Conservation (phyloP, 2,797 vertebrate genomes). For the Acanthornis magna region DNA sequence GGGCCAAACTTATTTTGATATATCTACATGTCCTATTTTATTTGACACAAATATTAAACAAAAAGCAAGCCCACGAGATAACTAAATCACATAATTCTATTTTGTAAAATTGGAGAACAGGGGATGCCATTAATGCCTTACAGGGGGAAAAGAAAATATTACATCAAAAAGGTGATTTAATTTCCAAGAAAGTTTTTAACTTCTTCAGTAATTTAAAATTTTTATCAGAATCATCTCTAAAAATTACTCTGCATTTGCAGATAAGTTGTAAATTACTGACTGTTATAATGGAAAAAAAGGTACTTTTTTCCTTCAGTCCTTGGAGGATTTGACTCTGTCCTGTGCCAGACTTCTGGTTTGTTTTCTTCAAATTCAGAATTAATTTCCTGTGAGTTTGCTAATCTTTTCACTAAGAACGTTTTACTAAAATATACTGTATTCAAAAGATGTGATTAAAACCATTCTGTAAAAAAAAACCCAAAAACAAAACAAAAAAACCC, state of each 20-base stretch:
- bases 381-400: not conserved
- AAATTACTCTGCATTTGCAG: not conserved
- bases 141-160: not conserved
- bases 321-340: not conserved
- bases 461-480: not conserved
- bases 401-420: not conserved
- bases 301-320: not conserved
- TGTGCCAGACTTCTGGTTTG: not conserved
- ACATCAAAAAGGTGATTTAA: not conserved
- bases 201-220: not conserved
- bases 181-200: not conserved
- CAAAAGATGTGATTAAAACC: not conserved
- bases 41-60: not conserved
- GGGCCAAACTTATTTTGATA: not conserved
- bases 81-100: not conserved
- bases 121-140: fast-evolving
- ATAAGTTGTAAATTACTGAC: not conserved
- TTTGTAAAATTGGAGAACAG: not conserved
- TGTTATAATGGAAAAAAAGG: fast-evolving
- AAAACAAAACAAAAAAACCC: too few relatives aligned
- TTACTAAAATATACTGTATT: not conserved
- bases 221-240: not conserved
- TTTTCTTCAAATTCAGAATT: not conserved
- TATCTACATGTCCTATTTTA: not conserved
- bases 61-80: not conserved